Conservation (phyloP, 2,797 vertebrate species). For the Trichosurus vulpecula region DNA sequence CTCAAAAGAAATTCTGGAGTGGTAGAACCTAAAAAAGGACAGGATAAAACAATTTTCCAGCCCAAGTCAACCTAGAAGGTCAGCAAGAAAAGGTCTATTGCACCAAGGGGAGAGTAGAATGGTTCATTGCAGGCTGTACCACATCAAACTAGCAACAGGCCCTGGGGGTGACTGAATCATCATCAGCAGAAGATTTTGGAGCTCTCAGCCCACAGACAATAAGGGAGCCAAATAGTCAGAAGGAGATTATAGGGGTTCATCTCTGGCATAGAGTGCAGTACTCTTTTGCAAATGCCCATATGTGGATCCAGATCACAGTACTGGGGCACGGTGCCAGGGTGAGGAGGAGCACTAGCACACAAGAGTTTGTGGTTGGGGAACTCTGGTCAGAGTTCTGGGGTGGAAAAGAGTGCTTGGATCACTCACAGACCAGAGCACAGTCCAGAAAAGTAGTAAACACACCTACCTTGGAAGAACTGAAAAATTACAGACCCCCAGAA, state of each 20-base stretch:
- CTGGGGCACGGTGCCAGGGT: background rate
- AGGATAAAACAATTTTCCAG: background rate
- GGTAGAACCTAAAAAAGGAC: background rate
- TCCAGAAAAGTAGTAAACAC: background rate
- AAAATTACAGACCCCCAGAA: background rate
- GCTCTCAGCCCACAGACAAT: background rate
- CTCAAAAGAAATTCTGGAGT: background rate
- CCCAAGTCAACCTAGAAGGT: background rate
- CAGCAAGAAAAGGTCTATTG: background rate
- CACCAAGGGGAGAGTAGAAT: background rate
- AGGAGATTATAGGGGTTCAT: no score
- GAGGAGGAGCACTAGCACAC: background rate
- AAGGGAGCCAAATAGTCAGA: background rate
- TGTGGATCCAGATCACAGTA: background rate
- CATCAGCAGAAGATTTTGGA: background rate
- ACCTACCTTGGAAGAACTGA: background rate
- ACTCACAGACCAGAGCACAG: background rate
- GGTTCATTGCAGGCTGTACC: background rate
- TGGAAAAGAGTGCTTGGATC: background rate
- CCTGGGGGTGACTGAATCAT: background rate
- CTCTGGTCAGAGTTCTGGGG: background rate
- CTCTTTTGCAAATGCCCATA: background rate
- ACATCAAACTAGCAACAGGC: background rate
- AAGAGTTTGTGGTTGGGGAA: background rate
- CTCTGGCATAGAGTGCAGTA: no score